Base-by-base conservation (phyloP, 2,113 vertebrate genomes). In the Lepus americanus region DNA sequence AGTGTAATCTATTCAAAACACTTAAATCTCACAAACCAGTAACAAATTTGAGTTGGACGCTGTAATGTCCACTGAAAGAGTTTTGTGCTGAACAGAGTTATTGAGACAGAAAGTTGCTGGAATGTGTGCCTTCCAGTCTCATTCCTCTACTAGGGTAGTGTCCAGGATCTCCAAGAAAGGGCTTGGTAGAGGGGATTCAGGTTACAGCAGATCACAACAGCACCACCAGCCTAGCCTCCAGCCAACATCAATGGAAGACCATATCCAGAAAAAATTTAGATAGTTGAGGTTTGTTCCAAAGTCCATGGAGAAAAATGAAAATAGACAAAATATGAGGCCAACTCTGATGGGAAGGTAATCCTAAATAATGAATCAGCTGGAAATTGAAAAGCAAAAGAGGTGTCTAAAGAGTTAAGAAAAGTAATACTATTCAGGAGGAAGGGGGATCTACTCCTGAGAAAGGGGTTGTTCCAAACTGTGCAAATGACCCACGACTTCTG, bases 361-460 rank as follows among this genome's bases (percentile, higher is more conserved):
- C 66, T 70, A 87, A 90, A 84, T 3, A 81, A 61, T n/a, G 31
- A 16, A 19, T 64, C 31, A 44, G 23, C 53, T 61, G 31, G 29
- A 94, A 94, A 84, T 92, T 64, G 79, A 79, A 39, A 90, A 61
- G 3, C 51, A 69, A 85, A 78, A 81, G 19, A 9, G 36, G 19
- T 73, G 87, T 89, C 53, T 53, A 29, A 59, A 87, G 39, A 73
- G 39, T 33, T 20, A 36, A 27, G 23, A 25, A 49, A n/a, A 44
- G 33, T 59, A 77, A 72, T 29, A 49, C 63, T 33, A 76, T 44
- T 72, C 39, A 61, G 0, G 1, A 53, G 27, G 23, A 61, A 77
- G 29, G 53, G 9, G n/a, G 23, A 77, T 67, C 10, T 25, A 39
- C 17, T 44, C 44, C 87, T 55, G n/a, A 2, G 17, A 29, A 89